These are phyloP conservation scores for Oplegnathus fasciatus DNA, from an alignment of 2,113 vertebrate genomes.

Conservation along the genomic window DNA sequence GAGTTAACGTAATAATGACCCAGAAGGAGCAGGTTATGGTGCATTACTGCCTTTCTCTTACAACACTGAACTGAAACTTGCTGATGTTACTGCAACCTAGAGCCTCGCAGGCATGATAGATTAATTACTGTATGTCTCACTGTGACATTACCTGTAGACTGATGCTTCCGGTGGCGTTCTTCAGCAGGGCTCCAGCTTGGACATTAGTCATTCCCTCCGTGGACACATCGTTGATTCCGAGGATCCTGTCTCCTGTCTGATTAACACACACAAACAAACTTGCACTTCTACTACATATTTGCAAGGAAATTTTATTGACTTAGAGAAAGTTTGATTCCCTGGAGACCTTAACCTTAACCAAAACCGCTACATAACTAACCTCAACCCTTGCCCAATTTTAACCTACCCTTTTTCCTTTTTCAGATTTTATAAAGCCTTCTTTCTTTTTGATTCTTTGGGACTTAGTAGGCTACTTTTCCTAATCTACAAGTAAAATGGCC, in stretches of 20 bases:
- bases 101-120: conserved; percentile 36
- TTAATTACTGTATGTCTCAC: conserved; percentile 11
- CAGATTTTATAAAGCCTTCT: background rate
- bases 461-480: background rate
- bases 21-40: background rate
- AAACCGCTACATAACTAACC: background rate
- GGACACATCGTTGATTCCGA: conserved; percentile 90
- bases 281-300: background rate
- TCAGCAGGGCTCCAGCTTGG: conserved; percentile 88
- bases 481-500: background rate
- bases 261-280: conserved; percentile 28
- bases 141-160: conserved; percentile 88
- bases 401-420: background rate
- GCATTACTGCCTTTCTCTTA: conserved; percentile 11
- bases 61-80: conserved; percentile 27
- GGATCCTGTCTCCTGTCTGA: conserved; percentile 91
- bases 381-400: background rate
- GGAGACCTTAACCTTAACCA: background rate
- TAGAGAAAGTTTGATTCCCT: background rate
- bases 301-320: background rate
- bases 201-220: conserved; percentile 90
- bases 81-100: conserved; percentile 13
- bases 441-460: background rate
- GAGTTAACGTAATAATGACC: conserved; percentile 10
- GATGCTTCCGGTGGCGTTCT: conserved; percentile 87